phyloP scores from a whole-genome alignment of 2,113 vertebrate species.

The Addax nasomaculatus region DNA sequence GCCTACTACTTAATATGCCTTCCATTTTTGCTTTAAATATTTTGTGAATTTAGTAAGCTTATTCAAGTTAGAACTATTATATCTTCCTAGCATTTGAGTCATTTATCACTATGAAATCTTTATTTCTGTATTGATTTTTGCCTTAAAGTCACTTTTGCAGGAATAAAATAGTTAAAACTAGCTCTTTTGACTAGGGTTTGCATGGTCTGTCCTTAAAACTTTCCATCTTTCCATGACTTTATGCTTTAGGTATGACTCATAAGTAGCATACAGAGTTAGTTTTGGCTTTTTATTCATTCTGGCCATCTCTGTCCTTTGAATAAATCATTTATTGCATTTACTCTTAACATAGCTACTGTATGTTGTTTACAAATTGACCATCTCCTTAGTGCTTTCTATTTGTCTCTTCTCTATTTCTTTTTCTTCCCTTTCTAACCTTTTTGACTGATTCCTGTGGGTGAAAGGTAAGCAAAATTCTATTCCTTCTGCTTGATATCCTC shows the following conservation, averaged over 20 bases:
- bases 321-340: neutral
- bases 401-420: neutral
- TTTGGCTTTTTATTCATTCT: neutral
- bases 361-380: neutral
- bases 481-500: neutral
- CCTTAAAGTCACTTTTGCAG: neutral
- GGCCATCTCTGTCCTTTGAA: neutral
- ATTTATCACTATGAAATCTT: neutral
- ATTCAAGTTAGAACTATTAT: neutral
- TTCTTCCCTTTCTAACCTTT: neutral
- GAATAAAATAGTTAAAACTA: neutral
- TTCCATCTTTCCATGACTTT: neutral
- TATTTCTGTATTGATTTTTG: constrained; percentile 2
- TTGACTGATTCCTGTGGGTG: neutral
- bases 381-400: neutral
- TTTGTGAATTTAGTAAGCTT: neutral
- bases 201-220: neutral
- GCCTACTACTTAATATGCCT: neutral
- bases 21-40: constrained; percentile 22
- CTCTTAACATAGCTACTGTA: neutral
- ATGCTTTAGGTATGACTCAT: neutral
- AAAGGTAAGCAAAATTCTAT: neutral
- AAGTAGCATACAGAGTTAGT: neutral
- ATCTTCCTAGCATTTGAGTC: neutral
- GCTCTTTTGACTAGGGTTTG: neutral